Conservation (phyloP, 2,888 invertebrate genomes). For the Girardia tigrina region DNA sequence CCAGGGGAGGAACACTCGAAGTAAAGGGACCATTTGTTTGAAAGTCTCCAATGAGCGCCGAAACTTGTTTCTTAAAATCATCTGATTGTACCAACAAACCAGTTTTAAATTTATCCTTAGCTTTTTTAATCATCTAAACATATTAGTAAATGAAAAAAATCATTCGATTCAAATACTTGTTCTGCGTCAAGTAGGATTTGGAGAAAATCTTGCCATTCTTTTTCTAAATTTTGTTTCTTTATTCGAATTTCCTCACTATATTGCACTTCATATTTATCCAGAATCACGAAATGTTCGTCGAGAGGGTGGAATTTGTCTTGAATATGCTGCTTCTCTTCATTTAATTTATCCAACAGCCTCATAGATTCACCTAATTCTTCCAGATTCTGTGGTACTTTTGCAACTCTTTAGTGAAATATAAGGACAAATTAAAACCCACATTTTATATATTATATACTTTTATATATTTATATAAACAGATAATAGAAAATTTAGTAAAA, state of each 20-base stretch:
- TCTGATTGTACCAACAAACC: conserved; percentile 61
- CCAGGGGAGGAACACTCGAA: conserved; percentile 41
- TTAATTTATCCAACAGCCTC: conserved; percentile 59
- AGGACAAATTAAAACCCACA: too few species aligned
- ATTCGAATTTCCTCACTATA: conserved; percentile 56
- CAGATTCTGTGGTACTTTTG: conserved; percentile 61
- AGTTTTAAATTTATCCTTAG: conserved; percentile 54
- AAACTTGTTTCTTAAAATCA: conserved; percentile 59
- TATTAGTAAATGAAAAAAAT: background rate
- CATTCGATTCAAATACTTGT: conserved; percentile 32
- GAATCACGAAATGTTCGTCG: conserved; percentile 59
- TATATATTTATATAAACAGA: too few species aligned
- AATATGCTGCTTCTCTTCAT: conserved; percentile 57
- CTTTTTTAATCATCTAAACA: conserved; percentile 28
- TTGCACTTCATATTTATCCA: conserved; percentile 61
- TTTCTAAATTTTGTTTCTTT: conserved; percentile 53
- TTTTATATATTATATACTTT: too few species aligned
- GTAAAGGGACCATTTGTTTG: conserved; percentile 53
- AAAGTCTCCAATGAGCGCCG: conserved; percentile 59
- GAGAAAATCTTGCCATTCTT: conserved; percentile 62
- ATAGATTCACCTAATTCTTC: conserved; percentile 62
- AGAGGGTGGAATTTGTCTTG: conserved; percentile 65
- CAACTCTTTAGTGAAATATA: conserved; percentile 52
- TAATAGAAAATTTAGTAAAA: too few species aligned
- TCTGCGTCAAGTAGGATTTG: conserved; percentile 61